Conservation (phyloP, 2,797 vertebrate genomes). For the Fringilla coelebs region DNA sequence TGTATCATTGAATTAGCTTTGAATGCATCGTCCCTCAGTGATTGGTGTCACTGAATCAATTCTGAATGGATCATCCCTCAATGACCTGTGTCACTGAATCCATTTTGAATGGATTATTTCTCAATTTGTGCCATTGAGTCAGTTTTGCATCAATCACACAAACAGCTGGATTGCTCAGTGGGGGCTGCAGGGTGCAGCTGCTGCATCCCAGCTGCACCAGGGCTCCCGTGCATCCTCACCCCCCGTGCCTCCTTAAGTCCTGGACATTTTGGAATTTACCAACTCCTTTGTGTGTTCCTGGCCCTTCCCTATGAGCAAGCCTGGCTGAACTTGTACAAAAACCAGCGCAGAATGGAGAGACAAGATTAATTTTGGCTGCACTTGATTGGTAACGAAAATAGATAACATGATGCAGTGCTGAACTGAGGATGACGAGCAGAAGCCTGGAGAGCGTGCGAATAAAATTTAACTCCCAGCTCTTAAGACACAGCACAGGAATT, state of each 20-base stretch:
- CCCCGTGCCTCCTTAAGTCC: rapidly evolving
- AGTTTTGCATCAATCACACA: background rate
- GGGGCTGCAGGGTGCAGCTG: background rate
- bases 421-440: background rate
- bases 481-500: background rate
- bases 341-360: rapidly evolving
- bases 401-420: rapidly evolving
- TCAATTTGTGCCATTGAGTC: background rate
- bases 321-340: background rate
- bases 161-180: rapidly evolving
- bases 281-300: too few species aligned
- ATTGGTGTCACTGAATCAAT: background rate
- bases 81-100: background rate
- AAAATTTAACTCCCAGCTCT: background rate
- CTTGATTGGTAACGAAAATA: background rate
- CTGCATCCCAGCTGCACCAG: background rate
- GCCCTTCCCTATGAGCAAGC: rapidly evolving
- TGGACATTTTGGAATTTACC: background rate
- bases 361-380: background rate
- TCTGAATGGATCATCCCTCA: background rate
- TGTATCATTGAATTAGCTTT: background rate
- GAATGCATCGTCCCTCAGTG: background rate
- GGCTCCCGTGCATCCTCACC: background rate
- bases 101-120: background rate
- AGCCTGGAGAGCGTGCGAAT: rapidly evolving